These are phyloP conservation scores for Propithecus perrieri DNA, from an alignment of 2,797 vertebrate species.

Conservation along the genomic window DNA sequence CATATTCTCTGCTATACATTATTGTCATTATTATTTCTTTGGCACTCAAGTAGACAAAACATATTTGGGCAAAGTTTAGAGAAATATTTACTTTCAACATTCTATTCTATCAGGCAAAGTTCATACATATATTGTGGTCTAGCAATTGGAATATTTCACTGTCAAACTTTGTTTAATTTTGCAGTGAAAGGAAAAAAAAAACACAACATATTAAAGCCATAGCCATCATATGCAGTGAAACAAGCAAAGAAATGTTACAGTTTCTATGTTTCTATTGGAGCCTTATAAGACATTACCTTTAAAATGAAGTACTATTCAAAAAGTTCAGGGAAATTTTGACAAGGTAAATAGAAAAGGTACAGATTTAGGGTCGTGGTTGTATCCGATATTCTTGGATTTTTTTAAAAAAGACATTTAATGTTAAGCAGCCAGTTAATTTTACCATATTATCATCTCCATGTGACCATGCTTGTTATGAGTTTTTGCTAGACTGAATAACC, in stretches of 20 bases:
- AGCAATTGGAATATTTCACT: conserved; percentile 72
- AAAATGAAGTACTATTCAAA: conserved; percentile 41
- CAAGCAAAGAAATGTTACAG: conserved; percentile 1
- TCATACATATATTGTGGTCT: conserved; percentile 38
- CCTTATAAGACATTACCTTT: conserved; percentile 44
- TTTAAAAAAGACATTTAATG: conserved; percentile 12
- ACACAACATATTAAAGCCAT: conserved; percentile 58
- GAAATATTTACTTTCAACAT: conserved; percentile 74
- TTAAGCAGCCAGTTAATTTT: conserved; percentile 43
- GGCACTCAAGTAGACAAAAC: conserved; percentile 56
- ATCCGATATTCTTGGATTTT: neutral
- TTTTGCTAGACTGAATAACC: neutral
- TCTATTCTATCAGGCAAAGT: conserved; percentile 62
- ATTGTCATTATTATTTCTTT: conserved; percentile 52
- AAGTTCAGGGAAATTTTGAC: neutral
- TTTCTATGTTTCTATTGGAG: conserved; percentile 44
- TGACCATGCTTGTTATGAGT: neutral
- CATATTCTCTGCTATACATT: neutral
- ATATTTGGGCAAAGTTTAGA: conserved; percentile 67
- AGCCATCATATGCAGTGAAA: conserved; percentile 59
- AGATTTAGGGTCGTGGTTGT: neutral
- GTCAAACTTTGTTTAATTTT: conserved; percentile 77
- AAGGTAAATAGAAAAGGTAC: conserved; percentile 43
- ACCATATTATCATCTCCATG: neutral
- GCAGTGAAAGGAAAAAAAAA: conserved; percentile 43